phyloP scores from a whole-genome alignment of 2,888 invertebrate species.

The Mythimna impura region DNA sequence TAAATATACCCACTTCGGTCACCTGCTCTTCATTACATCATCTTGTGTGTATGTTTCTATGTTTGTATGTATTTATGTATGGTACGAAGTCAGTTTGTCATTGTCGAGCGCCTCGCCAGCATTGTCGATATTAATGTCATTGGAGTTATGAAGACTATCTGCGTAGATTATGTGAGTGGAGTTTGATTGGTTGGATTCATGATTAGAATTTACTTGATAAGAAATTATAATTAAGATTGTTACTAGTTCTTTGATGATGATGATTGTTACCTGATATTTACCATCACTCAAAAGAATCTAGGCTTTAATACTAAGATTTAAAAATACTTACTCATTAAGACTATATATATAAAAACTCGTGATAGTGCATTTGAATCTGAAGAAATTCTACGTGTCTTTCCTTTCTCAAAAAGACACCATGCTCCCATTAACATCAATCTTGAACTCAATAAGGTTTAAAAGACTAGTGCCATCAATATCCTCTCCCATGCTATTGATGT shows the following conservation, averaged over 20 bases:
- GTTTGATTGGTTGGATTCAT: conserved; percentile 1
- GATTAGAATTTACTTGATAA: not conserved
- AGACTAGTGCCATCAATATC: conserved; percentile 23
- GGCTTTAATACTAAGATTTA: not conserved
- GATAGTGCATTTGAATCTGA: not conserved
- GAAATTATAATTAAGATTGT: not conserved
- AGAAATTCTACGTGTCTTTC: not conserved
- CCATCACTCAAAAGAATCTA: too few species aligned
- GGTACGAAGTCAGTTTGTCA: conserved; percentile 45
- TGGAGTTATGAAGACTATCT: conserved; percentile 44
- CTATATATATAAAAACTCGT: not conserved
- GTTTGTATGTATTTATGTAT: conserved; percentile 33
- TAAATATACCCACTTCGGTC: conserved; percentile 53
- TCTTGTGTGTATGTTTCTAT: conserved; percentile 17
- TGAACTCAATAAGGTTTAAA: conserved; percentile 5
- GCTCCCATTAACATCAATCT: not conserved
- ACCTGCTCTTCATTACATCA: conserved; percentile 56
- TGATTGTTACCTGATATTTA: not conserved
- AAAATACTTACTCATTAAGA: too few species aligned
- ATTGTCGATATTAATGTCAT: conserved; percentile 59
- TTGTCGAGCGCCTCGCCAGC: conserved; percentile 51
- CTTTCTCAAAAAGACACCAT: not conserved
- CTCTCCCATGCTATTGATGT: conserved; percentile 39
- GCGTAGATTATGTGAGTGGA: not conserved
- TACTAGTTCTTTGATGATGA: too few species aligned